These are phyloP conservation scores for Luidia sarsii DNA, from an alignment of 53 echinoderm and acorn worm genomes.

Conservation along the genomic window DNA sequence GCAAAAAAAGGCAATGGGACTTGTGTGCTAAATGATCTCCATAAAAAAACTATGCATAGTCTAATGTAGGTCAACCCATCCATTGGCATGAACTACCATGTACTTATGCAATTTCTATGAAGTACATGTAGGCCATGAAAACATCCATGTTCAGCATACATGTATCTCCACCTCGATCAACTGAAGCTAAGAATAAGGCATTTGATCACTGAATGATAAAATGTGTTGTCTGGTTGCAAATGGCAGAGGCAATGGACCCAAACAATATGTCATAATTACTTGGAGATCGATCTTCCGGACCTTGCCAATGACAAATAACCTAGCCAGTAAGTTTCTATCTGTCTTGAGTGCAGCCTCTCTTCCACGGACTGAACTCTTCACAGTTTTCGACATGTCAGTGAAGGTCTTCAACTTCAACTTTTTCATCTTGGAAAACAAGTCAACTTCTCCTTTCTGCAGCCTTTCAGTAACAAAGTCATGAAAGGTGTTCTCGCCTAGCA, in stretches of 20 bases:
- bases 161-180: too few relatives aligned
- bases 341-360: slow-evolving; percentile 35
- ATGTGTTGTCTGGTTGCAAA: slow-evolving; percentile 23
- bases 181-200: too few relatives aligned
- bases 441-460: slow-evolving; percentile 18
- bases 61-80: too few relatives aligned
- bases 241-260: slow-evolving; percentile 50
- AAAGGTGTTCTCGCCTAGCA: slow-evolving; percentile 31
- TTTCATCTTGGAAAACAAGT: slow-evolving; percentile 36
- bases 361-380: slow-evolving; percentile 15
- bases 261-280: slow-evolving; percentile 27
- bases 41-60: too few relatives aligned
- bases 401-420: slow-evolving; percentile 59
- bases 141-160: too few relatives aligned
- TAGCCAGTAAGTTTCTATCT: slow-evolving; percentile 53
- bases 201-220: too few relatives aligned
- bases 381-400: slow-evolving; percentile 25
- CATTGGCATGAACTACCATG: too few relatives aligned
- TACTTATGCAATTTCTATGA: too few relatives aligned
- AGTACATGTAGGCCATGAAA: too few relatives aligned
- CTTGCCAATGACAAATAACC: slow-evolving; percentile 49
- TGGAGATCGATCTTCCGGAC: slow-evolving; percentile 33
- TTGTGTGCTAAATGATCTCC: too few relatives aligned
- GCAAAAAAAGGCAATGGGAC: too few relatives aligned
- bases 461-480: slow-evolving; percentile 12